A percentile compares a stretch with the other conserved stretches of the same genome.
Conservation (phyloP, 2,888 invertebrate species). For the Eugnorisma glareosa region DNA sequence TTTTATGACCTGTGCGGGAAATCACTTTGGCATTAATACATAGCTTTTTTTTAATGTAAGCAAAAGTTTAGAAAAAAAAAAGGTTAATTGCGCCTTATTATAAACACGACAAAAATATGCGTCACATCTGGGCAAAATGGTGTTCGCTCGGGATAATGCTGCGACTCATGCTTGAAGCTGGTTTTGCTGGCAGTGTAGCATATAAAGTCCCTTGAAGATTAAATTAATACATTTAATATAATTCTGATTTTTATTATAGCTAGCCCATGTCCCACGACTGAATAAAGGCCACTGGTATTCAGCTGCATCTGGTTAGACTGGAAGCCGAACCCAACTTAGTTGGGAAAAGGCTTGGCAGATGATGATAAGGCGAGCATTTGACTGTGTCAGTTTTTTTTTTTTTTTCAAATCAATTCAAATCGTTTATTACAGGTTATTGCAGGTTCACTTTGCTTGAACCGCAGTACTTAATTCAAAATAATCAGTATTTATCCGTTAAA, state of each 20-base stretch:
- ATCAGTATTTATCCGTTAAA: constrained; percentile 20
- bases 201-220: neutral
- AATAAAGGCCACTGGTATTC: too few species aligned
- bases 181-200: neutral
- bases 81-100: neutral
- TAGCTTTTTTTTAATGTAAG: too few species aligned
- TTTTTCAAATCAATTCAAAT: too few species aligned
- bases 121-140: too few species aligned
- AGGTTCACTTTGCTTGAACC: neutral
- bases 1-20: neutral
- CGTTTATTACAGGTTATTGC: too few species aligned
- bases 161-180: neutral
- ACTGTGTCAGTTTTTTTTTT: too few species aligned
- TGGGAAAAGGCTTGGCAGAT: too few species aligned
- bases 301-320: too few species aligned
- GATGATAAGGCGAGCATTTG: neutral
- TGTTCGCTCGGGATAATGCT: neutral
- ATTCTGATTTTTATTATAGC: too few species aligned
- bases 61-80: neutral
- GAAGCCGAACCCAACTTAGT: too few species aligned
- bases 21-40: neutral
- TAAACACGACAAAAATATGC: neutral
- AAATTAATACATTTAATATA: too few species aligned
- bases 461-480: neutral
- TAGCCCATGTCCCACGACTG: too few species aligned